Evolutionary conservation across 92 coral and sea anemone genomes (phyloP), one percentile per base, ranked within the genome.

Genomic region (Phenganax subtilis): DNA sequence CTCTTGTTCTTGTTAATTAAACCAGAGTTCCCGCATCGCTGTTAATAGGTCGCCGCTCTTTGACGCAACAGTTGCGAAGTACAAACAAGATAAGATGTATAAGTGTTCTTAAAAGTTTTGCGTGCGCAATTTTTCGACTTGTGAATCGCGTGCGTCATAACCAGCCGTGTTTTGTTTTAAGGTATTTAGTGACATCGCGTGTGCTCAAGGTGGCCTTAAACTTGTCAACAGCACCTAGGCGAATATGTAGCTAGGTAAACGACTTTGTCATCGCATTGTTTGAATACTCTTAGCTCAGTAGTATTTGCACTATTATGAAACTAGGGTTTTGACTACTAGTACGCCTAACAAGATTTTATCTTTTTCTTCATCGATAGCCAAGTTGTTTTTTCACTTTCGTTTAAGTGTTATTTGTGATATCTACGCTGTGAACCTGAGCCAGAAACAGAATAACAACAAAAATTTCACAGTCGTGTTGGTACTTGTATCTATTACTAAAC

Each of bases 261-360:
- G 69, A 76, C 44, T 76, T 76, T 76, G 81, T 76, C 81, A 76
- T 57, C 81, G 70, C 69, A 16, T 59, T 76, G 25, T 59, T 57
- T 57, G 60, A 44, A 76, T 76, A 76, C 70, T 11, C 81, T 75
- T 54, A 75, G 63, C 81, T 20, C 25, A 29, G 8, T 12, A 57
- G 27, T 30, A 76, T 57, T 56, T 55, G 57, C 66, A 25, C 81
- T n/a, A 60, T 57, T 73, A 69, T 2, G 25, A 25, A 69, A 30
- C 51, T 1, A 3, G 67, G 8, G 67, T 4, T n/a, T 68, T 53
- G 47, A 64, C 20, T 20, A 64, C 37, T 6, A 30, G 54, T 37
- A 37, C 47, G 47, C 2, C 47, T 37, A 37, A 37, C 5, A 37
- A 37, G 47, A 37, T 37, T 37, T 37, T 37, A 37, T 37, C 47